Conservation (phyloP, 2,888 invertebrate genomes). For the Hyalella azteca region DNA sequence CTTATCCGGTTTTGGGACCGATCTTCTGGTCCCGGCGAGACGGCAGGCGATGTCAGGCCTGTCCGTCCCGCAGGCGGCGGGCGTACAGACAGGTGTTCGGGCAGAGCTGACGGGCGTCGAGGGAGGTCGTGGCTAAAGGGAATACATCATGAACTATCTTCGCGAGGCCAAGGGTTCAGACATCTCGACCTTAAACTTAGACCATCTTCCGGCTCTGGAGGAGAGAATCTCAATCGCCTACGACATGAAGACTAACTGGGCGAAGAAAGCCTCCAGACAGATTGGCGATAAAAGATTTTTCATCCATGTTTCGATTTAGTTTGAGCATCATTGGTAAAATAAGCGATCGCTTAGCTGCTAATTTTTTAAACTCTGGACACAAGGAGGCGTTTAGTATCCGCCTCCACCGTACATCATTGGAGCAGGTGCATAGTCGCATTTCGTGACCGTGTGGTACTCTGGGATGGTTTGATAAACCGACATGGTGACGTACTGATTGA, state of each 20-base stretch:
- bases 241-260: not conserved
- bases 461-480: slow-evolving; percentile 54
- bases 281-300: too few relatives aligned
- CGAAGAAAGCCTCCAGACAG: not conserved
- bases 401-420: not conserved
- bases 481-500: slow-evolving; percentile 53
- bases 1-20: not conserved
- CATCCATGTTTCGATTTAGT: not conserved
- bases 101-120: slow-evolving; percentile 22
- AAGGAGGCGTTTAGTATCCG: not conserved
- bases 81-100: slow-evolving; percentile 37
- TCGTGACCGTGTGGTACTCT: slow-evolving; percentile 56
- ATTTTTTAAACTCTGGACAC: not conserved
- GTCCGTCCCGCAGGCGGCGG: slow-evolving; percentile 13
- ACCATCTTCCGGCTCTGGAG: too few relatives aligned
- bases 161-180: too few relatives aligned
- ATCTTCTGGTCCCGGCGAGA: not conserved
- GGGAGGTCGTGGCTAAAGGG: too few relatives aligned
- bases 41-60: slow-evolving; percentile 1
- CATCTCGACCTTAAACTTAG: too few relatives aligned
- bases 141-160: too few relatives aligned
- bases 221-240: not conserved
- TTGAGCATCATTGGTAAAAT: not conserved
- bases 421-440: slow-evolving; percentile 38
- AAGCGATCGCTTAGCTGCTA: not conserved